Evolutionary conservation across 2,888 invertebrate species (phyloP), one percentile per base, ranked within the genome.

Genomic region (Lepetodrilus schrolli): DNA sequence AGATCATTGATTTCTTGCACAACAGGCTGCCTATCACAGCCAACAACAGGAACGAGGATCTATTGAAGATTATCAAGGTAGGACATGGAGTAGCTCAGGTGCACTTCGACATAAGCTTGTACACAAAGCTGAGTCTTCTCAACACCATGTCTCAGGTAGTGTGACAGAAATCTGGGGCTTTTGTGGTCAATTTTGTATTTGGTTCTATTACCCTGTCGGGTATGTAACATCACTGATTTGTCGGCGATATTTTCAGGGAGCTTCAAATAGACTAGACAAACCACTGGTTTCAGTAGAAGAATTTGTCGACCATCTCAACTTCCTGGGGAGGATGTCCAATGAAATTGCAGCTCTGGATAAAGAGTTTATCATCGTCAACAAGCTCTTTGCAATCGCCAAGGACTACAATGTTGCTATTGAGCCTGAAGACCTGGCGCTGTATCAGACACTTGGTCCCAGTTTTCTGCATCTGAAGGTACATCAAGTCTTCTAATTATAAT

Each of bases 261-360:
- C 90, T n/a, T 86, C 87, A 4, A 88, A 84, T 78, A 86, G 86
- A 37, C 83, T 91, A 51, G 90, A 90, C 77, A 79, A 85, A 48
- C 84, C 83, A 47, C 90, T 89, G 23, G 78, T 74, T 20, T 85
- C 87, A 4, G 90, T 91, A 26, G 90, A 90, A 72, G 89, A 90
- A 71, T 91, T 90, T 86, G 90, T 90, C 10, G 90, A 91, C 26
- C 90, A 91, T 78, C 77, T 91, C 74, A 86, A 89, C 17, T 89
- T 90, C 83, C 82, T 90, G 48, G 88, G 87, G 30, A 86, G 86
- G 74, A 89, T 90, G 85, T 82, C 85, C 4, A 82, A 87, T 49
- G 90, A 91, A 80, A 82, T 90, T 79, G 84, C 87, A 36, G 87
- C 87, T 51, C 84, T 91, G 74, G 90, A 90, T 66, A 84, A 86